Evolutionary conservation across 2,888 invertebrate species (phyloP).

Genomic region (Melieria omissa): DNA sequence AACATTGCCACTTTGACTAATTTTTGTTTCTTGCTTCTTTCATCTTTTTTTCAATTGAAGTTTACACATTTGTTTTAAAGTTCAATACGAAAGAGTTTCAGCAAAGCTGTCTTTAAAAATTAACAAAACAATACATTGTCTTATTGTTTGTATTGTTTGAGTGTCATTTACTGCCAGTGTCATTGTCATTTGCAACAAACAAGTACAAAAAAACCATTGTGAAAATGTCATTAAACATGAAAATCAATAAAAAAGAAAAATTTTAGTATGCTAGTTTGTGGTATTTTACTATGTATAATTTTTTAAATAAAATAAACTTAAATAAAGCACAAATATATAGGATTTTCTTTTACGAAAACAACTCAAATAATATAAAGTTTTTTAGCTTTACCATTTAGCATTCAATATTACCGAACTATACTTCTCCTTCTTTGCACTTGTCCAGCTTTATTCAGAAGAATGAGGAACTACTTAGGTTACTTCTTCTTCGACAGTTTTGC

Average conservation of each 20-base stretch:
- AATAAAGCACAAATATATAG: too few relatives aligned
- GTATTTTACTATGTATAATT: too few relatives aligned
- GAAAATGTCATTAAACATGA: background rate
- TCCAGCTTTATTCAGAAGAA: too few relatives aligned
- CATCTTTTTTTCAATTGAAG: background rate
- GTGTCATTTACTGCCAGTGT: background rate
- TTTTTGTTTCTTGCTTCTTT: background rate
- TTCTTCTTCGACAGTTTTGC: too few relatives aligned
- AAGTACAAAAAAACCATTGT: background rate
- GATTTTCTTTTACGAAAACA: too few relatives aligned
- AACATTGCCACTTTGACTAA: background rate
- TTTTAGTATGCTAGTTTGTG: background rate
- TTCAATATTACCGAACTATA: too few relatives aligned
- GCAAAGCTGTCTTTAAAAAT: background rate
- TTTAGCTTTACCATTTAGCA: too few relatives aligned
- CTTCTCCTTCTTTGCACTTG: too few relatives aligned
- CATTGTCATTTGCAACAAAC: background rate
- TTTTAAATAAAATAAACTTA: too few relatives aligned
- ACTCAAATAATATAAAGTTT: too few relatives aligned
- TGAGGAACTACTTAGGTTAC: too few relatives aligned
- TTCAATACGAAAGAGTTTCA: background rate
- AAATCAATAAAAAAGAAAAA: background rate
- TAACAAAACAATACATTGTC: constrained; percentile 1
- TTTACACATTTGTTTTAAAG: background rate
- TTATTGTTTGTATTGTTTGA: background rate